Conservation (phyloP, 2,797 vertebrate genomes). For the Protosalanx chinensis region DNA sequence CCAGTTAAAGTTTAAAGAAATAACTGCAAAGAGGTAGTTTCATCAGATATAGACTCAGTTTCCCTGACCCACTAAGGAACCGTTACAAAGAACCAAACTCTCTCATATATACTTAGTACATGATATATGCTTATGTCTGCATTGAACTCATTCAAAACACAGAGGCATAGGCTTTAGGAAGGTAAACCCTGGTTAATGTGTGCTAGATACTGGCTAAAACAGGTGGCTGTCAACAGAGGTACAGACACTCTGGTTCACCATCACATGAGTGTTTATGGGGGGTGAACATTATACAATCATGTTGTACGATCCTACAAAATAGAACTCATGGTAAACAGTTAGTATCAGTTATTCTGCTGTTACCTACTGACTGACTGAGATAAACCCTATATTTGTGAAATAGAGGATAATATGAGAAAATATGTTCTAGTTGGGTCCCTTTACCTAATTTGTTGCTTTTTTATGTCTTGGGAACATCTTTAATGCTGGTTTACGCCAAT, state of each 20-base stretch:
- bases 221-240: slow-evolving; percentile 7
- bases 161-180: background rate
- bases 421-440: no score
- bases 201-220: slow-evolving; percentile 11
- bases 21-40: background rate
- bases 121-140: background rate
- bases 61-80: no score
- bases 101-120: background rate
- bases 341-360: no score
- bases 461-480: no score
- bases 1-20: slow-evolving; percentile 36
- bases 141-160: background rate
- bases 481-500: background rate
- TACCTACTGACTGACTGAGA: no score
- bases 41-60: background rate
- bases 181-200: slow-evolving; percentile 33
- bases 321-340: no score
- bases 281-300: no score
- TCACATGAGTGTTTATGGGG: no score
- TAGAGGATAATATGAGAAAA: no score
- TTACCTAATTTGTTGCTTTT: no score
- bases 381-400: no score
- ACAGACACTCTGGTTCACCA: background rate
- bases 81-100: background rate
- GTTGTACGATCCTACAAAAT: no score